Percentiles rank a stretch among this genome's conserved stretches.
phyloP scores from a whole-genome alignment of 1,140 invertebrate species.

The Ephestia elutella region DNA sequence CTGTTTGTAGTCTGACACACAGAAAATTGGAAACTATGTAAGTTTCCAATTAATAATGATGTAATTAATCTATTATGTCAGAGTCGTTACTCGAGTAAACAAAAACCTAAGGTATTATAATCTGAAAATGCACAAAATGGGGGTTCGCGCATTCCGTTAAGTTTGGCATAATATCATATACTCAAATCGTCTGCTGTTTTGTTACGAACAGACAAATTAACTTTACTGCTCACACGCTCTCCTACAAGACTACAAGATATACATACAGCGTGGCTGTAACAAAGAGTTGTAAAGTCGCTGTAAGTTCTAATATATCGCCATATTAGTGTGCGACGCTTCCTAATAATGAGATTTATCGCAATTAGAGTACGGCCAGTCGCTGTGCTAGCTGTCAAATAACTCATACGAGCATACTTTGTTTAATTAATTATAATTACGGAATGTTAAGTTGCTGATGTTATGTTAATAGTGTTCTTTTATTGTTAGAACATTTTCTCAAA shows the following conservation, averaged over 20 bases:
- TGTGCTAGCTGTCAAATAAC: conserved; percentile 26
- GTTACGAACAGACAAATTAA: no score
- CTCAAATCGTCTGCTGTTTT: no score
- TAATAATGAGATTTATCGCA: conserved; percentile 64
- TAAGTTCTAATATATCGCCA: conserved; percentile 55
- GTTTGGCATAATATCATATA: no score
- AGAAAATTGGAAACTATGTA: no score
- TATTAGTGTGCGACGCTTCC: conserved; percentile 63
- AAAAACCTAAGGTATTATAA: no score
- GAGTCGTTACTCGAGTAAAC: no score
- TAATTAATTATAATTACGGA: conserved; percentile 35
- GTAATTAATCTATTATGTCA: no score
- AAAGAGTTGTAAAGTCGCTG: conserved; percentile 52
- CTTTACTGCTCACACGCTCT: background rate
- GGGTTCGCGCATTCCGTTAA: no score
- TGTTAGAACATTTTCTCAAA: conserved; percentile 22
- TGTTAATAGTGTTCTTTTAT: conserved; percentile 22
- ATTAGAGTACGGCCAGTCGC: conserved; percentile 55
- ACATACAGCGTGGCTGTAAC: conserved; percentile 23
- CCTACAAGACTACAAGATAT: background rate
- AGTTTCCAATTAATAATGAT: no score
- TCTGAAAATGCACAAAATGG: no score
- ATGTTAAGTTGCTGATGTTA: conserved; percentile 25
- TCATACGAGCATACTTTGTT: conserved; percentile 26
- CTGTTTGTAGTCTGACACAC: no score